Evolutionary conservation across 2,888 invertebrate genomes (phyloP).

Genomic region (Deilephila elpenor): DNA sequence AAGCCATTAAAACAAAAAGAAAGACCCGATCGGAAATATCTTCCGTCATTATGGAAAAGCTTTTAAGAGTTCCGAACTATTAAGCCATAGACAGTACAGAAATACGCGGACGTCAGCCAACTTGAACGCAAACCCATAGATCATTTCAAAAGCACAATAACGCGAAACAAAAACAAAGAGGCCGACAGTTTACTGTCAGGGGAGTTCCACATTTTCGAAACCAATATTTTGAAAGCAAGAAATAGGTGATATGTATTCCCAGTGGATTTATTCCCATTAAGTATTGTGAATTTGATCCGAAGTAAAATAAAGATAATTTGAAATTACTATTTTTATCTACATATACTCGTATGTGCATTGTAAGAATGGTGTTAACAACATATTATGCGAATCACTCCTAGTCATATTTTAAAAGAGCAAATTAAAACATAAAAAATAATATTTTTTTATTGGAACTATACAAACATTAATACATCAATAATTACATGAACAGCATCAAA

Average conservation of each 20-base stretch:
- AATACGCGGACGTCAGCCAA: conserved; percentile 25
- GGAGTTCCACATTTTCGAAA: conserved; percentile 38
- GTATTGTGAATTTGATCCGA: conserved; percentile 18
- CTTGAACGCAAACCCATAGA: conserved; percentile 25
- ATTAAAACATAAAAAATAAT: too few relatives aligned
- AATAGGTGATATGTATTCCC: conserved; percentile 39
- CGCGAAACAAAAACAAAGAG: conserved; percentile 34
- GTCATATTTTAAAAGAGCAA: too few relatives aligned
- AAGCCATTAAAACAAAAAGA: neutral
- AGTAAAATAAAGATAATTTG: neutral
- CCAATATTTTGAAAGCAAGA: conserved; percentile 42
- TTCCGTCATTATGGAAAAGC: conserved; percentile 13
- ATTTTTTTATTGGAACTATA: too few relatives aligned
- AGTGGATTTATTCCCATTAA: conserved; percentile 30
- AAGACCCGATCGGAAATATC: neutral
- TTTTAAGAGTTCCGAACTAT: conserved; percentile 22
- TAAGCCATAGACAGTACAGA: conserved; percentile 14
- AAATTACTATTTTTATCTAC: neutral
- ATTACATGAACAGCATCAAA: too few relatives aligned
- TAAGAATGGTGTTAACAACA: too few relatives aligned
- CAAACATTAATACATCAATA: too few relatives aligned
- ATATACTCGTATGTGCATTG: too few relatives aligned
- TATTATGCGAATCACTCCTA: too few relatives aligned
- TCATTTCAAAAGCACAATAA: conserved; percentile 33
- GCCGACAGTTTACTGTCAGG: conserved; percentile 28